Evolutionary conservation across 2,113 vertebrate genomes (phyloP), one percentile per base, ranked within the genome.

Genomic region (Calonectris borealis): DNA sequence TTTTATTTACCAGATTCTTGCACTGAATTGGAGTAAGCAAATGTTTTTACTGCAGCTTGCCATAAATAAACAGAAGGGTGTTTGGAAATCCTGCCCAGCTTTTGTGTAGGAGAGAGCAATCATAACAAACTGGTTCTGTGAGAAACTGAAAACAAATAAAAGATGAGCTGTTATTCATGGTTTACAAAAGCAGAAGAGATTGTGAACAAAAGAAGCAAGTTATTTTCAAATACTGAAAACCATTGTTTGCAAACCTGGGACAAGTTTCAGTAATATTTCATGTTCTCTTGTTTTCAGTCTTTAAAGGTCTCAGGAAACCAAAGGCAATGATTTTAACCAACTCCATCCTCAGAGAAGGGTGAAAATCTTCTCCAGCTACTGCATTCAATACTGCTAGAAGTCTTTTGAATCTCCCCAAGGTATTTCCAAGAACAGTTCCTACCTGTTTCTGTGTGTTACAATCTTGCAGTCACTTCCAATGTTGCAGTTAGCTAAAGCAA

Each of bases 91-190:
- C 73, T 88, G 82, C 94, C 89, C 95, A 95, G 96, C 86, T 97
- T 97, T 94, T 97, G 93, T 95, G 97, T 97, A 71, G 97, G 97
- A 97, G 97, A 95, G 84, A 83, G 73, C 78, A 94, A 66, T 97
- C 94, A 95, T 76, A 97, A 95, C 94, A 96, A 90, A 94, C 88
- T 90, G 78, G 49, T 87, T 94, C 75, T 93, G 54, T 91, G 95
- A 83, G 68, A 94, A 94, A 80, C 73, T 86, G 91, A 83, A 91
- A 97, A 95, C 96, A 97, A 96, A 95, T 93, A 95, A 87, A 96
- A 95, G 81, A 95, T 94, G 94, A 83, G 82, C 78, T 88, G 94
- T 91, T 95, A 94, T 32, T 95, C 58, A 19, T 77, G n/a, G 17
- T 54, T 91, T 90, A 66, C 54, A 70, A 86, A 91, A 80, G 66